Evolutionary conservation across 1,140 invertebrate species (phyloP).

Genomic region (Gryon sp.): DNA sequence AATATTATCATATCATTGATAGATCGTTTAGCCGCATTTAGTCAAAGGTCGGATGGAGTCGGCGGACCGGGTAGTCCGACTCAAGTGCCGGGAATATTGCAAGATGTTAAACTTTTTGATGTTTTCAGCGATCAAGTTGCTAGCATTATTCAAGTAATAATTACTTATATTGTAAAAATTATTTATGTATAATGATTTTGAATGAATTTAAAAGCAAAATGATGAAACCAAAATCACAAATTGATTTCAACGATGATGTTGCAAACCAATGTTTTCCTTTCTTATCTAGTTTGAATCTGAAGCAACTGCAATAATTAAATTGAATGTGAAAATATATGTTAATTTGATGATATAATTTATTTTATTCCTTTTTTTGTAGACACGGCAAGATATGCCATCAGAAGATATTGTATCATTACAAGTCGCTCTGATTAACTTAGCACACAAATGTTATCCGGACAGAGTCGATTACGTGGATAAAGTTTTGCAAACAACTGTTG

Average conservation of each 20-base stretch:
- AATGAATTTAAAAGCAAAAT: constrained; percentile 52
- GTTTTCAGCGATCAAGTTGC: constrained; percentile 99
- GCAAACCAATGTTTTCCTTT: constrained; percentile 63
- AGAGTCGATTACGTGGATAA: constrained; percentile 97
- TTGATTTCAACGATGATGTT: constrained; percentile 65
- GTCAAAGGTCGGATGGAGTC: constrained; percentile 85
- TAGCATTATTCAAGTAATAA: constrained; percentile 91
- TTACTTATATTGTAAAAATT: constrained; percentile 7
- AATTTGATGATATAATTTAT: not conserved
- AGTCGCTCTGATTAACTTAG: constrained; percentile 96
- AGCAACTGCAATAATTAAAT: constrained; percentile 26
- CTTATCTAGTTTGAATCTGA: constrained; percentile 78
- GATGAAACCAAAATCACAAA: constrained; percentile 69
- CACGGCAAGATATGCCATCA: constrained; percentile 93
- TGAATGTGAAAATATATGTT: not conserved
- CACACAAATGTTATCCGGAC: constrained; percentile 97
- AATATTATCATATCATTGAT: constrained; percentile 99
- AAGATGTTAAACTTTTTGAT: constrained; percentile 96
- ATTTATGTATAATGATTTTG: too few relatives aligned
- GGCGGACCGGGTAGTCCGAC: constrained; percentile 77
- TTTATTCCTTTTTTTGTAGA: constrained; percentile 79
- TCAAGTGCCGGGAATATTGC: constrained; percentile 85
- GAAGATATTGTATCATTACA: constrained; percentile 98
- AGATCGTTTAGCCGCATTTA: constrained; percentile 92
- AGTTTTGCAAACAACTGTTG: constrained; percentile 93